Percentiles rank a stretch among this genome's conserved stretches.
Evolutionary conservation across 2,888 invertebrate genomes (phyloP).

Genomic region (Melinaea menophilus): DNA sequence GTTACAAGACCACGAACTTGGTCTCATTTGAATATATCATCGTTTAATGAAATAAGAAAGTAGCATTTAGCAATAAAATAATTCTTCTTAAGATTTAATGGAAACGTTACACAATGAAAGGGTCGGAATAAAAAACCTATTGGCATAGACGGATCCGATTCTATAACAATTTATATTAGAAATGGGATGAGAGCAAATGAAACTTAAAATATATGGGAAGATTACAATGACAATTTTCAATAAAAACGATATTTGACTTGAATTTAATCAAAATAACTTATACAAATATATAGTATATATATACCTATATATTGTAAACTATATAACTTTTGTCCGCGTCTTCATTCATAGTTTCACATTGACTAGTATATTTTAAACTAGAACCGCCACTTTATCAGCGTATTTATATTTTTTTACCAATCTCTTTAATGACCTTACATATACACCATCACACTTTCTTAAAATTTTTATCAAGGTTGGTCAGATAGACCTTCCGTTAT

Average conservation of each 20-base stretch:
- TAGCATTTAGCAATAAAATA: slow-evolving; percentile 1
- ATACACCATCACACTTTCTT: too few relatives aligned
- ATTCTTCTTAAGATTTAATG: background rate
- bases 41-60: background rate
- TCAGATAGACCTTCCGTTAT: too few relatives aligned
- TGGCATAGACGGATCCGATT: background rate
- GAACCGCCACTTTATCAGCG: too few relatives aligned
- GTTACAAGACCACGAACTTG: too few relatives aligned
- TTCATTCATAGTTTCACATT: too few relatives aligned
- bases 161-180: background rate
- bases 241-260: background rate
- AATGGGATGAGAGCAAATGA: background rate
- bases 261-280: background rate
- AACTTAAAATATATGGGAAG: background rate
- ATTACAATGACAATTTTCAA: background rate
- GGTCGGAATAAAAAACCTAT: background rate
- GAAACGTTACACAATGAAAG: background rate
- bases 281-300: too few relatives aligned
- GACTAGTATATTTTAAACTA: too few relatives aligned
- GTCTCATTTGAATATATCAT: background rate
- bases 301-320: too few relatives aligned
- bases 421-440: too few relatives aligned
- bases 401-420: too few relatives aligned
- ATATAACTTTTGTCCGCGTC: too few relatives aligned
- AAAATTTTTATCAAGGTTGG: too few relatives aligned